A percentile compares a stretch with the other conserved stretches of the same genome.
These are phyloP conservation scores for Chloroclysta siterata DNA, from an alignment of 2,888 invertebrate species.

Conservation along the genomic window DNA sequence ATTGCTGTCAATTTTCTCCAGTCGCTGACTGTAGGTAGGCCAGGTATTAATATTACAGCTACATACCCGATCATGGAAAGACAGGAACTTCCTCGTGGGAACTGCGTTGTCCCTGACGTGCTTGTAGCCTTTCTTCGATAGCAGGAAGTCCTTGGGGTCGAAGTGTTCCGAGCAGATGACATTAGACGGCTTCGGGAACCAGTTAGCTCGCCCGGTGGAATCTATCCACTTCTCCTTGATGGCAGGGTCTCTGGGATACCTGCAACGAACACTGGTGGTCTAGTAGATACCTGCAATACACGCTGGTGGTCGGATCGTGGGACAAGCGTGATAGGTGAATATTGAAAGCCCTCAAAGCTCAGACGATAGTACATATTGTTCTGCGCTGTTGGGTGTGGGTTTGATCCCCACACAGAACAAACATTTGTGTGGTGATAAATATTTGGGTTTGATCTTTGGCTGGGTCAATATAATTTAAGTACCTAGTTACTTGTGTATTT, in stretches of 20 bases:
- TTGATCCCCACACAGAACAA: too few species aligned
- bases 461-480: too few species aligned
- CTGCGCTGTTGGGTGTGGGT: too few species aligned
- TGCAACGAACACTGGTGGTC: background rate
- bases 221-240: conserved; percentile 27
- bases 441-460: too few species aligned
- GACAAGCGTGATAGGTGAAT: too few species aligned
- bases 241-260: conserved; percentile 24
- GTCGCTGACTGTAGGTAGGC: too few species aligned
- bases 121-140: conserved; percentile 22
- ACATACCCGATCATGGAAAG: conserved; percentile 20
- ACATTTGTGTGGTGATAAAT: too few species aligned
- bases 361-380: too few species aligned
- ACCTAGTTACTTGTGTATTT: too few species aligned
- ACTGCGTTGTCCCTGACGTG: conserved; percentile 16
- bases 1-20: too few species aligned
- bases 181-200: conserved; percentile 20
- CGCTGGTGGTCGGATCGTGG: background rate
- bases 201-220: conserved; percentile 25
- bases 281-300: too few species aligned
- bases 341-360: too few species aligned
- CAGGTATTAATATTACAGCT: background rate
- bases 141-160: conserved; percentile 10
- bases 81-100: conserved; percentile 22
- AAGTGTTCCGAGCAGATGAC: conserved; percentile 29